These are phyloP conservation scores for Haemorhous mexicanus DNA, from an alignment of 2,113 vertebrate genomes.

Conservation along the genomic window DNA sequence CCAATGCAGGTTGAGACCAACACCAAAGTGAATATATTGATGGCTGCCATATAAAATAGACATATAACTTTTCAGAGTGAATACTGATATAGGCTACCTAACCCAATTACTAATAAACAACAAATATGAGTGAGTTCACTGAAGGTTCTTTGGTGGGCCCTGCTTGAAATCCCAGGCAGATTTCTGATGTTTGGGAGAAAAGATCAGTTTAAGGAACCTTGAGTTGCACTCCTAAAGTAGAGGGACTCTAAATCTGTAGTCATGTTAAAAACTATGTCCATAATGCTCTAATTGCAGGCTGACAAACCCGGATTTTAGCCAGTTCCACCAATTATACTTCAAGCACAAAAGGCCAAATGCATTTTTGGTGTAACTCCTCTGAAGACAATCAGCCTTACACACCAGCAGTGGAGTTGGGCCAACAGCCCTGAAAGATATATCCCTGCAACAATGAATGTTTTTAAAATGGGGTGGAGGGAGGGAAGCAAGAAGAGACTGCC, in stretches of 20 bases:
- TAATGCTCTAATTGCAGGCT: not conserved
- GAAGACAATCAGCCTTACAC: constrained; percentile 21
- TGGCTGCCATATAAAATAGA: not conserved
- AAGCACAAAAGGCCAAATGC: constrained; percentile 40
- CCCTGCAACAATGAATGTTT: constrained; percentile 39
- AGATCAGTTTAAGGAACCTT: not conserved
- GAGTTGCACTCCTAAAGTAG: not conserved
- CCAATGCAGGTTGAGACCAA: not conserved
- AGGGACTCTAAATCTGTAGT: not conserved
- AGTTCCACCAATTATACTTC: constrained; percentile 56
- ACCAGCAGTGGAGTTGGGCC: constrained; percentile 38
- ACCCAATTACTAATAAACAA: not conserved
- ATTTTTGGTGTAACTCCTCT: constrained; percentile 27
- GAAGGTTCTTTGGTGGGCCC: not conserved
- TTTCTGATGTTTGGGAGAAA: not conserved
- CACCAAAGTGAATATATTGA: not conserved
- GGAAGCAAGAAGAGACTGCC: constrained; percentile 32
- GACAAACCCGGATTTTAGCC: not conserved
- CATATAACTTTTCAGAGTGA: not conserved
- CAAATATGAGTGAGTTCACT: not conserved
- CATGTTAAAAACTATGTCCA: not conserved
- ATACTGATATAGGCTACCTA: not conserved
- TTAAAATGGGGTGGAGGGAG: constrained; percentile 23
- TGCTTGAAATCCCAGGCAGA: not conserved
- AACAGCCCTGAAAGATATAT: constrained; percentile 8